Base-by-base conservation (phyloP, 1,140 invertebrate species). In the Platorchestia sp. region DNA sequence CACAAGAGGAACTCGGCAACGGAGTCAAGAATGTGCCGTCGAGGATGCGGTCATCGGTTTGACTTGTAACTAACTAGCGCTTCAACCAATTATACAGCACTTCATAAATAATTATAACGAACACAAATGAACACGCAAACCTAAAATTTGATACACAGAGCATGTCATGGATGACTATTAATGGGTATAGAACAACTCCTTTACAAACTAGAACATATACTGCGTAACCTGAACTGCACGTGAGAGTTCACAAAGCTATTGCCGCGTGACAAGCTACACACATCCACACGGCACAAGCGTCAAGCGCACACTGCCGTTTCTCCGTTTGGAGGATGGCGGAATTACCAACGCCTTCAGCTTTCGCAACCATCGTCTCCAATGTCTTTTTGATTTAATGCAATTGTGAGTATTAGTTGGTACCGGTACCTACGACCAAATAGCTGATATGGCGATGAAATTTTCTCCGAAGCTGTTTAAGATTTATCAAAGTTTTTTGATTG, bases 21-120 rank as follows among this genome's bases (percentile, higher is more conserved):
- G 19, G 91, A 93, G 91, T 93, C 43, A 93, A 93, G 91, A 93
- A 93, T 93, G 91, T 44, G 91, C 43, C 43, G 19, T 44, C 14
- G 16, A 93, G 91, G 91, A 93, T 44, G 91, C 91, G 91, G 91
- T 93, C 91, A 93, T 93, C 45, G 91, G 91, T 45, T 93, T 89
- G 91, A 93, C 91, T 93, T 93, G 14, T 75, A 75, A 75, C 91
- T 75, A 75, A 75, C 91, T 91, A 91, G 89, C 89, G 89, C 36
- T 44, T n/a, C 91, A 47, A 45, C 44, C 91, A 93, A 93, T 93
- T 93, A 93, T 22, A 93, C 45, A 93, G 6, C 91, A 93, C 91
- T 93, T 45, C 91, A 10, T 93, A 45, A 93, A 45, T 47, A 45
- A 7, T 44, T 47, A 93, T n/a, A 16, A 90, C 44, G 44, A 42